Evolutionary conservation across 1,140 invertebrate genomes (phyloP), one percentile per base, ranked within the genome.

Genomic region (Armadillidium nasatum): DNA sequence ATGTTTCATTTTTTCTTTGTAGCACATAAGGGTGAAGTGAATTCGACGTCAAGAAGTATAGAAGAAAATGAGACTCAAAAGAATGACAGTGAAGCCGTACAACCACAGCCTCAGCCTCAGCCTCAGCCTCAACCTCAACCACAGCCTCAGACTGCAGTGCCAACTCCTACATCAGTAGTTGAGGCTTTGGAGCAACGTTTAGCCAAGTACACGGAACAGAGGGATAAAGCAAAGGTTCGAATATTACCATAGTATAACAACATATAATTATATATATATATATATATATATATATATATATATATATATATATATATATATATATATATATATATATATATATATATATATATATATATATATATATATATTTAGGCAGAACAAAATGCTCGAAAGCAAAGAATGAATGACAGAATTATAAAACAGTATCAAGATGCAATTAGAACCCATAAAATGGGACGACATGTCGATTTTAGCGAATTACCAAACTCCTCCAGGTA

Each of bases 361-460:
- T 33, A 33, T 33, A 33, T 33, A 23, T 71, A 7, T 19, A 19
- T 50, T n/a, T 66, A 81, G 78, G 87, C 86, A 44, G 90, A 92
- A 80, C 90, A 89, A 4, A 96, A 98, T 83, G 86, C 88, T 0
- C 91, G 93, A 23, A 98, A 98, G 87, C 91, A 90, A 0, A 86
- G 96, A 78, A 87, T 95, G 79, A 93, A 96, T 86, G 92, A 92
- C 0, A 88, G 96, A 76, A 96, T 98, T 83, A 91, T 94, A 22
- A 97, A 97, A 85, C 95, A 98, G 86, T 98, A 94, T 84, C 89
- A 95, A 84, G 91, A 95, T 83, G 96, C 96, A 11, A 91, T 98
- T 66, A 92, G 91, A 85, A 83, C 88, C 10, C 87, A 93, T 80
- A 90, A 91, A 81, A 88, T 88, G 11, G 94, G 95, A 7, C 91